Evolutionary conservation across 2,888 invertebrate genomes (phyloP), one percentile per base, ranked within the genome.

Genomic region (Miltochrista miniata): DNA sequence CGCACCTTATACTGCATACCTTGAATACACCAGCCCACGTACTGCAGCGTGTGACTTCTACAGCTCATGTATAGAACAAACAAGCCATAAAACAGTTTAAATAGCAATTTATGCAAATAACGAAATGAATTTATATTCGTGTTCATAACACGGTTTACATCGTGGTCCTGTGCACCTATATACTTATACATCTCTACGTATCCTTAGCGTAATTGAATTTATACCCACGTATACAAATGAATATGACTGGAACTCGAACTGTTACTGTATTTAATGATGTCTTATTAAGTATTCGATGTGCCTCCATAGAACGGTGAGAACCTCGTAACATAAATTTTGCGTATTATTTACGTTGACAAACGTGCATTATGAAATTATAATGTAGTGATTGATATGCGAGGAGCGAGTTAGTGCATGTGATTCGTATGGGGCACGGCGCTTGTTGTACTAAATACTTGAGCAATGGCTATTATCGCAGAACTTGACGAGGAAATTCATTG

Each of bases 271-370:
- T 72, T 70, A 64, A 85, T 84, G 82, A 81, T 73, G 62, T 63
- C 76, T 74, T 72, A 86, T 90, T 85, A 86, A 68, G 86, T 80
- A 91, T 91, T 87, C 90, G 81, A 74, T 67, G 81, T 71, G 78
- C 76, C 79, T 75, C 68, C 72, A 72, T 74, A 74, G 79, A 81
- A 85, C 88, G 87, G 90, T 90, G 90, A 89, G 90, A 91, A 90
- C 87, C 83, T 87, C 86, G 87, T 88, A 90, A 90, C 90, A 91
- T 91, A 90, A 90, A 91, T 90, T 91, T 91, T 85, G 90, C 90
- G 90, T 90, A 91, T 91, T 90, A 90, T 90, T 89, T 89, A 89
- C 81, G 86, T 81, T 85, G 90, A 90, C 90, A 85, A 79, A 81
- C 82, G 82, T 83, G 88, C 85, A 78, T 88, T 91, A 91, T 91